A percentile compares a stretch with the other conserved stretches of the same genome.
Evolutionary conservation across 2,113 vertebrate genomes (phyloP).

Genomic region (Melanotaenia duboulayi): DNA sequence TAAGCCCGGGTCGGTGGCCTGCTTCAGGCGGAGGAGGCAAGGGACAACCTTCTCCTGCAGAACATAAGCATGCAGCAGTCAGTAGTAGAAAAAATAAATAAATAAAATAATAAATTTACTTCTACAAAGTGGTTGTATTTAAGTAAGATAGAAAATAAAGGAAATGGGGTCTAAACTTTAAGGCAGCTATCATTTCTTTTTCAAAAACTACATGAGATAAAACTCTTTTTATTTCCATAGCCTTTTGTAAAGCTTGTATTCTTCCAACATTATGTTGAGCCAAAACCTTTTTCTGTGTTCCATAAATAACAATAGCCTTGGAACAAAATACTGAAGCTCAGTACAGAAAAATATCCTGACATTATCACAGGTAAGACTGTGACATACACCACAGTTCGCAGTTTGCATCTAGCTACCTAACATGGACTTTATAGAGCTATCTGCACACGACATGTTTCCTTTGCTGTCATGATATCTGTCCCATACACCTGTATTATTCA

Average conservation of each 20-base stretch:
- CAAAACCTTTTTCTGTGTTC: neutral
- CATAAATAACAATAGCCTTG: neutral
- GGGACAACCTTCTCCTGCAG: conserved; percentile 90
- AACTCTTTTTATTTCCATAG: too few relatives aligned
- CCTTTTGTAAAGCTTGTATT: too few relatives aligned
- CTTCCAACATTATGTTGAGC: neutral
- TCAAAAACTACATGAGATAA: too few relatives aligned
- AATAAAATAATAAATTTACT: too few relatives aligned
- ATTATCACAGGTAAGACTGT: conserved; percentile 16
- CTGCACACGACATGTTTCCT: neutral
- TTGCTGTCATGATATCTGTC: conserved; percentile 48
- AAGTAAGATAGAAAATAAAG: neutral
- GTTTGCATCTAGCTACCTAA: neutral
- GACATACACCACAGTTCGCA: conserved; percentile 22
- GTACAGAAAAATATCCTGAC: neutral
- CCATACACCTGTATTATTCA: conserved; percentile 10
- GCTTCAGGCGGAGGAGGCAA: conserved; percentile 88
- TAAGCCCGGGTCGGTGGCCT: conserved; percentile 88
- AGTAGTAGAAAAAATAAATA: conserved; percentile 20
- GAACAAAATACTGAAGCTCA: conserved; percentile 21
- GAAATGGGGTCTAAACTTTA: neutral
- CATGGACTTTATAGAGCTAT: neutral
- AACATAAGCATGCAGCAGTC: conserved; percentile 36
- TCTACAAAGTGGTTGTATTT: neutral
- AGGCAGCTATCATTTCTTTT: neutral